phyloP scores from a whole-genome alignment of 2,113 vertebrate genomes.

The Phylloscopus whistleri region DNA sequence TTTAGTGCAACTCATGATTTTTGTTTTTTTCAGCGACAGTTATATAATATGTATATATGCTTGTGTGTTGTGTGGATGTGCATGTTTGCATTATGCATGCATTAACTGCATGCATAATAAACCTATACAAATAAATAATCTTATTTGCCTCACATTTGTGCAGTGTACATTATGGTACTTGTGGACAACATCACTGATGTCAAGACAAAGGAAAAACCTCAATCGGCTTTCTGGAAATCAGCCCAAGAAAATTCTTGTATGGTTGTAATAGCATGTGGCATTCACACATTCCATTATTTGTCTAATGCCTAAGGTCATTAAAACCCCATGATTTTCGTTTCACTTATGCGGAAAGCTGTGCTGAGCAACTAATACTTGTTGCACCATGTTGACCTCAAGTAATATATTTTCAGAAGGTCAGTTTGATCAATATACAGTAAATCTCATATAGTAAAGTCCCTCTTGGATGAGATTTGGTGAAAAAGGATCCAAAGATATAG shows the following conservation, averaged over 20 bases:
- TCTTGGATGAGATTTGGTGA: neutral
- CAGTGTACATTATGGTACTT: neutral
- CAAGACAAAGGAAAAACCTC: constrained; percentile 23
- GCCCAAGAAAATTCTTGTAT: neutral
- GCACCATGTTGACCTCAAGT: neutral
- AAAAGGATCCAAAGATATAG: neutral
- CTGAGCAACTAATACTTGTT: constrained; percentile 36
- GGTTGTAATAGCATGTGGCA: neutral
- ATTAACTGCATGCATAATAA: constrained; percentile 40
- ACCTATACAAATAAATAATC: constrained; percentile 19
- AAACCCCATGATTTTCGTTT: constrained; percentile 1
- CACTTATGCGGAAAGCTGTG: neutral
- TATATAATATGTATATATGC: neutral
- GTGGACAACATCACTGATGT: neutral
- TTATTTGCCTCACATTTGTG: neutral
- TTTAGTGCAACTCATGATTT: constrained; percentile 3
- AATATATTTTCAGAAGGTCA: constrained; percentile 7
- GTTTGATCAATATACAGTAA: neutral
- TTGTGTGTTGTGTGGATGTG: neutral
- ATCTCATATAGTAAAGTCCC: neutral
- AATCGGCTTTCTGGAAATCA: neutral
- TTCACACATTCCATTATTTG: constrained; percentile 10
- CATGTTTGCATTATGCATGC: constrained; percentile 28
- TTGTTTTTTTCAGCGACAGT: neutral
- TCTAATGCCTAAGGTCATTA: constrained; percentile 26